These are phyloP conservation scores for Synodontis membranacea DNA, from an alignment of 2,113 vertebrate species.

Conservation along the genomic window DNA sequence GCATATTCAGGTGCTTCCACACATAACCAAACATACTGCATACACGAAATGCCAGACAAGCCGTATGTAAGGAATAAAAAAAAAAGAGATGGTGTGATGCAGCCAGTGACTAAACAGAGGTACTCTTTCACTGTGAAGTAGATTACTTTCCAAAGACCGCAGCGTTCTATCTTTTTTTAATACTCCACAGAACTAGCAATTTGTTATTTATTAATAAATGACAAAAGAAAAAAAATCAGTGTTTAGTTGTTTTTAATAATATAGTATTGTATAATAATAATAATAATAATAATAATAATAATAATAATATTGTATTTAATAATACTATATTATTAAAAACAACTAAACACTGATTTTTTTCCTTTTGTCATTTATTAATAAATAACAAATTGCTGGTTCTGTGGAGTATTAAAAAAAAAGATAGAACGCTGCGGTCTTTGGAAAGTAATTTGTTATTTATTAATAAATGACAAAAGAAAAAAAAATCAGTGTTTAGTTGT, in stretches of 20 bases:
- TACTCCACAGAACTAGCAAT: not conserved
- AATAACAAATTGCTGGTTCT: not conserved
- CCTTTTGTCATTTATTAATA: not conserved
- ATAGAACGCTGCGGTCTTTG: not conserved
- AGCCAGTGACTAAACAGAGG: not conserved
- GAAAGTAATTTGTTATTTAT: not conserved
- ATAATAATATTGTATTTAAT: too few species aligned
- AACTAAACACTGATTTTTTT: too few species aligned
- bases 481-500: too few species aligned
- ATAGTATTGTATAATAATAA: too few species aligned
- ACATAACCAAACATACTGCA: not conserved
- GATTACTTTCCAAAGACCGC: not conserved
- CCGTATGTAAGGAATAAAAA: not conserved
- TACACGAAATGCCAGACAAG: not conserved
- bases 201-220: not conserved
- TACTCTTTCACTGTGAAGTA: not conserved
- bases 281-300: too few species aligned
- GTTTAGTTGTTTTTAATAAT: too few species aligned
- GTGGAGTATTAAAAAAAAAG: not conserved
- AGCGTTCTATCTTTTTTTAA: too few species aligned
- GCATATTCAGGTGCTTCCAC: not conserved
- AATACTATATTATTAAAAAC: too few species aligned
- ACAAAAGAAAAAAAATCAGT: too few species aligned
- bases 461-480: not conserved
- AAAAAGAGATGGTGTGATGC: not conserved